Evolutionary conservation across 2,113 vertebrate species (phyloP).

Genomic region (Tichodroma muraria): DNA sequence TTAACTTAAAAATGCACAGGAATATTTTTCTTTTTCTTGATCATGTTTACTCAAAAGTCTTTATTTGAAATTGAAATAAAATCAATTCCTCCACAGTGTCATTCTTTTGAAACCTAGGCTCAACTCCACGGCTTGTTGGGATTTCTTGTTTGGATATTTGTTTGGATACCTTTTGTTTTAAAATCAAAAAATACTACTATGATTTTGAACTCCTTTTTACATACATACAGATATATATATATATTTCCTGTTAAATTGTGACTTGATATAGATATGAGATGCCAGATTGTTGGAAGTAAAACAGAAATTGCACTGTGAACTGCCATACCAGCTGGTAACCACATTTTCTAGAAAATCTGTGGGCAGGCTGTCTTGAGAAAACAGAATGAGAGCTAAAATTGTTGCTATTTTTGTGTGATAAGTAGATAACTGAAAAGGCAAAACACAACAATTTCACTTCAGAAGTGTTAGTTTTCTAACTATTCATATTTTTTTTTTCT

Average conservation of each 20-base stretch:
- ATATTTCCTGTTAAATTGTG: slow-evolving; percentile 9
- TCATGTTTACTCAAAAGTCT: neutral
- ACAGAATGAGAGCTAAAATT: slow-evolving; percentile 54
- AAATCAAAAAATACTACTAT: neutral
- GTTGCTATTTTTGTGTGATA: slow-evolving; percentile 50
- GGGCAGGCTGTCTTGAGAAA: slow-evolving; percentile 60
- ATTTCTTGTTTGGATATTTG: neutral
- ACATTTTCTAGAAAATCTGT: slow-evolving; percentile 63
- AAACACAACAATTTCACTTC: slow-evolving; percentile 37
- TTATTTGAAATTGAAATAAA: neutral
- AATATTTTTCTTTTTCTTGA: neutral
- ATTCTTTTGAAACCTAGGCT: neutral
- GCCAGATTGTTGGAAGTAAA: slow-evolving; percentile 63
- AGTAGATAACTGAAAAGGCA: slow-evolving; percentile 53
- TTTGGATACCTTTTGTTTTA: neutral
- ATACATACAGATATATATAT: neutral
- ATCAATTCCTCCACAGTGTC: neutral
- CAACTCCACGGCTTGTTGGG: neutral
- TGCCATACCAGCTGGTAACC: slow-evolving; percentile 58
- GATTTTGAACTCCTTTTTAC: neutral
- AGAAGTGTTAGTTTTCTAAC: slow-evolving; percentile 18
- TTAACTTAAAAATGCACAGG: neutral
- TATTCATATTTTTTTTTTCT: neutral
- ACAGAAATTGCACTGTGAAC: slow-evolving; percentile 60
- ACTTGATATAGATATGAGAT: slow-evolving; percentile 48